A percentile compares a stretch with the other conserved stretches of the same genome.
These are phyloP conservation scores for Eristalis intricaria DNA, from an alignment of 2,888 invertebrate species.

Conservation along the genomic window DNA sequence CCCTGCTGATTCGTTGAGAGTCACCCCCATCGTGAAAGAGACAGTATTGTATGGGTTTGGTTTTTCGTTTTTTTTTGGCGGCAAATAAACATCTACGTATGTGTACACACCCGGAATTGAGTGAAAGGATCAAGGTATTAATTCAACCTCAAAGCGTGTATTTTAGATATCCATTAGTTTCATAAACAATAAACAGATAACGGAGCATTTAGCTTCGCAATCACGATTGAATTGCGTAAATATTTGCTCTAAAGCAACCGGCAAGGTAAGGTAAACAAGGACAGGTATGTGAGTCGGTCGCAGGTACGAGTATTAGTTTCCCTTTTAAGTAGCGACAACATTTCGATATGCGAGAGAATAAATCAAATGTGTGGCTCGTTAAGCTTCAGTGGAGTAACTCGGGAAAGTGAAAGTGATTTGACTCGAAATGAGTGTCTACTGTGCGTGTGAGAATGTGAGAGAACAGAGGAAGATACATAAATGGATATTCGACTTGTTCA, in stretches of 20 bases:
- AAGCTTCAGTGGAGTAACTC: not conserved
- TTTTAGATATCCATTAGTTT: not conserved
- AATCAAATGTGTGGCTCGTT: not conserved
- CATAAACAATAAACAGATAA: not conserved
- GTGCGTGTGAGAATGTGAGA: not conserved
- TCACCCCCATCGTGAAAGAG: conserved; percentile 16
- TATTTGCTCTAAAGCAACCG: not conserved
- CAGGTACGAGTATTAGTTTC: not conserved
- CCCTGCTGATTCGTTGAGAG: conserved; percentile 20
- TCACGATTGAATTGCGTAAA: conserved; percentile 2
- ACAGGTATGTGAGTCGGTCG: not conserved
- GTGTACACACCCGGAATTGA: not conserved
- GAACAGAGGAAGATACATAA: not conserved
- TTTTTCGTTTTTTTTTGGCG: conserved; percentile 13
- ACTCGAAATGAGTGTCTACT: not conserved
- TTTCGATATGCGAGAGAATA: not conserved
- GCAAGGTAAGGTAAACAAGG: not conserved
- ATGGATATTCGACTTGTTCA: not conserved
- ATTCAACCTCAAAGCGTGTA: not conserved
- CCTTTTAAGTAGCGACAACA: not conserved
- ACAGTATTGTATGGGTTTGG: not conserved
- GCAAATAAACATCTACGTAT: not conserved
- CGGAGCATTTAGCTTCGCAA: not conserved
- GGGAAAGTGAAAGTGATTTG: not conserved
- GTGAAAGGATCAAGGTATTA: conserved; percentile 1